phyloP scores from a whole-genome alignment of 2,888 invertebrate genomes.

The Allacma fusca region DNA sequence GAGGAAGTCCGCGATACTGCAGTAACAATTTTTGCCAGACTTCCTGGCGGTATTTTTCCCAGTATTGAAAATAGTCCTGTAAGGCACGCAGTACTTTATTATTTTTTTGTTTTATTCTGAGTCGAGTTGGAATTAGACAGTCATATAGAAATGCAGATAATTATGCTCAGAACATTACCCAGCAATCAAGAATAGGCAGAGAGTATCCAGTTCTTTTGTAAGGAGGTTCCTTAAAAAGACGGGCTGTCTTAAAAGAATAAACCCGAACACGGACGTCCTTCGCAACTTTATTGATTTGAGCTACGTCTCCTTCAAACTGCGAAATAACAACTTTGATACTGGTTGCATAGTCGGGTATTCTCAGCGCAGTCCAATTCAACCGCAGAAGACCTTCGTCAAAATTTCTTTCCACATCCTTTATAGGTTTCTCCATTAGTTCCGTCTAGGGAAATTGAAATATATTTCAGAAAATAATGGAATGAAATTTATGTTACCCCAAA shows the following conservation, averaged over 20 bases:
- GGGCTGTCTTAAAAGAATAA: conserved; percentile 65
- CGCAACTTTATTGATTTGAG: conserved; percentile 65
- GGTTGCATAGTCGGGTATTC: conserved; percentile 75
- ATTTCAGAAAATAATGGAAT: conserved; percentile 65
- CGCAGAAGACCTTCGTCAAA: conserved; percentile 83
- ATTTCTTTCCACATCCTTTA: conserved; percentile 76
- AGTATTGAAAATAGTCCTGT: conserved; percentile 76
- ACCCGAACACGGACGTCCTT: conserved; percentile 66
- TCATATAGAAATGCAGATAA: too few relatives aligned
- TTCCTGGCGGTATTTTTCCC: conserved; percentile 75
- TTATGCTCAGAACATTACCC: too few relatives aligned
- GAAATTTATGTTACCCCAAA: too few relatives aligned
- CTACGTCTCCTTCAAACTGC: conserved; percentile 55
- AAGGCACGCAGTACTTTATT: too few relatives aligned
- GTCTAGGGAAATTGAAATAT: conserved; percentile 68
- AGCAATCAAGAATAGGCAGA: conserved; percentile 55
- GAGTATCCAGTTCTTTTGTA: conserved; percentile 50
- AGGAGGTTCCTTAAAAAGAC: conserved; percentile 55
- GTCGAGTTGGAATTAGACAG: too few relatives aligned
- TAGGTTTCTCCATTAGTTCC: conserved; percentile 74
- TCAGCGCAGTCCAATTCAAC: conserved; percentile 86
- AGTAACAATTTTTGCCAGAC: conserved; percentile 74
- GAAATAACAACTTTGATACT: conserved; percentile 48
- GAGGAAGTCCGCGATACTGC: conserved; percentile 81
- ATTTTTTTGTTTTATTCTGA: too few relatives aligned